A percentile compares a stretch with the other conserved stretches of the same genome.
phyloP scores from a whole-genome alignment of 2,888 invertebrate species.

The Euproctis similis region DNA sequence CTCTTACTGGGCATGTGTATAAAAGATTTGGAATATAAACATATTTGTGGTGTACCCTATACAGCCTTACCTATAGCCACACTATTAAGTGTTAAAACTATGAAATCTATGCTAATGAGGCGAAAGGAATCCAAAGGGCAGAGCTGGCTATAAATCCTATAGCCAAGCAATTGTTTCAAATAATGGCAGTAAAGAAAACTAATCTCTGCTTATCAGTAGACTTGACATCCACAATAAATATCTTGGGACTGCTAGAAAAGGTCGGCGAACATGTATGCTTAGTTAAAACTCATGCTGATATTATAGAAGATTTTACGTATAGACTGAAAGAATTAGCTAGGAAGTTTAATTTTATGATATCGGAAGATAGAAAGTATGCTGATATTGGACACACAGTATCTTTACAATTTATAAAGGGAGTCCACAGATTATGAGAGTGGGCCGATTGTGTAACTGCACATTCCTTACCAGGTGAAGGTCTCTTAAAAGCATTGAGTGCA shows the following conservation, averaged over 20 bases:
- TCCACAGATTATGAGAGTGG: conserved; percentile 88
- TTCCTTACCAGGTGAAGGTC: conserved; percentile 87
- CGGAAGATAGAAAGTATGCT: conserved; percentile 97
- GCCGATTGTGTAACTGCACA: conserved; percentile 95
- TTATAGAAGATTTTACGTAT: conserved; percentile 81
- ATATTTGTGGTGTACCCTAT: conserved; percentile 97
- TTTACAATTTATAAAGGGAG: conserved; percentile 85
- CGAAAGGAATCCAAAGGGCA: conserved; percentile 93
- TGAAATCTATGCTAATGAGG: conserved; percentile 91
- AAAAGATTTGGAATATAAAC: conserved; percentile 70
- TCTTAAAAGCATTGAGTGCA: conserved; percentile 76
- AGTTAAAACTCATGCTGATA: conserved; percentile 93
- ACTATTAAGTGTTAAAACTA: conserved; percentile 81
- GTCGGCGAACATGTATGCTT: conserved; percentile 91
- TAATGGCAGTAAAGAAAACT: conserved; percentile 89
- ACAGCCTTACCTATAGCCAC: conserved; percentile 97
- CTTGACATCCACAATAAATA: conserved; percentile 79
- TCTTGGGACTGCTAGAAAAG: conserved; percentile 83
- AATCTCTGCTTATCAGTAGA: conserved; percentile 96
- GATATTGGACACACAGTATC: conserved; percentile 97
- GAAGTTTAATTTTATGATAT: conserved; percentile 89
- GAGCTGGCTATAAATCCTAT: conserved; percentile 76
- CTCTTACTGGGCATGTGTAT: conserved; percentile 64
- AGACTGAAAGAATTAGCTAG: conserved; percentile 80
- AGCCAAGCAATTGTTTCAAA: conserved; percentile 80